Evolutionary conservation across 2,113 vertebrate genomes (phyloP).

Genomic region (Sebastes schlegelii): DNA sequence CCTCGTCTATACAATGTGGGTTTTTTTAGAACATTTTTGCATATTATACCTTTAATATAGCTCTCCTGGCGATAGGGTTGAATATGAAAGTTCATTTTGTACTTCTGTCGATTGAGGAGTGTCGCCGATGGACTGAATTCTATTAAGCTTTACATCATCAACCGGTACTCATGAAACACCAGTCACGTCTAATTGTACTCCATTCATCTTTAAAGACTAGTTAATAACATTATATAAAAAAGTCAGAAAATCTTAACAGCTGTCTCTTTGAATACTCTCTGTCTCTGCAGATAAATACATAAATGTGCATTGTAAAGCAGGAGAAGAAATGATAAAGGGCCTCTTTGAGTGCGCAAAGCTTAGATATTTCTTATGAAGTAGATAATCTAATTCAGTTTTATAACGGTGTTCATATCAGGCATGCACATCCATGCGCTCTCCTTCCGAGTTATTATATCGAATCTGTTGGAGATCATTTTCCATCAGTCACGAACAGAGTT

Average conservation of each 20-base stretch:
- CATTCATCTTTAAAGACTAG: conserved; percentile 3
- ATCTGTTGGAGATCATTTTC: conserved; percentile 57
- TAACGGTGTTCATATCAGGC: conserved; percentile 43
- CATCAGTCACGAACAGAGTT: conserved; percentile 38
- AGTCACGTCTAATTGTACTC: background rate
- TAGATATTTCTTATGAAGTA: conserved; percentile 46
- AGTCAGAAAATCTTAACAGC: conserved; percentile 5
- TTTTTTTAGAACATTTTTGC: too few relatives aligned
- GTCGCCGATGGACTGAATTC: conserved; percentile 23
- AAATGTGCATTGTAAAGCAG: background rate
- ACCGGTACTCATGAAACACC: conserved; percentile 3
- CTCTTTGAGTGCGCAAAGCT: conserved; percentile 14
- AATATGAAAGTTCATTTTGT: conserved; percentile 17
- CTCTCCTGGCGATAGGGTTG: background rate
- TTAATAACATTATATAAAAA: conserved; percentile 1
- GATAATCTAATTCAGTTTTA: conserved; percentile 48
- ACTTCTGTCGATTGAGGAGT: background rate
- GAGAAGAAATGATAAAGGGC: conserved; percentile 18
- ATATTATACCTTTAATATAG: too few relatives aligned
- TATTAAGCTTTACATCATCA: conserved; percentile 26
- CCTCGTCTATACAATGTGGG: too few relatives aligned
- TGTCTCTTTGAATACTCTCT: background rate
- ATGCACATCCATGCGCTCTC: conserved; percentile 30
- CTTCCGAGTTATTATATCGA: conserved; percentile 50
- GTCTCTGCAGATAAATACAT: conserved; percentile 9